phyloP scores from a whole-genome alignment of 2,888 invertebrate genomes.

The Mimas tiliae region DNA sequence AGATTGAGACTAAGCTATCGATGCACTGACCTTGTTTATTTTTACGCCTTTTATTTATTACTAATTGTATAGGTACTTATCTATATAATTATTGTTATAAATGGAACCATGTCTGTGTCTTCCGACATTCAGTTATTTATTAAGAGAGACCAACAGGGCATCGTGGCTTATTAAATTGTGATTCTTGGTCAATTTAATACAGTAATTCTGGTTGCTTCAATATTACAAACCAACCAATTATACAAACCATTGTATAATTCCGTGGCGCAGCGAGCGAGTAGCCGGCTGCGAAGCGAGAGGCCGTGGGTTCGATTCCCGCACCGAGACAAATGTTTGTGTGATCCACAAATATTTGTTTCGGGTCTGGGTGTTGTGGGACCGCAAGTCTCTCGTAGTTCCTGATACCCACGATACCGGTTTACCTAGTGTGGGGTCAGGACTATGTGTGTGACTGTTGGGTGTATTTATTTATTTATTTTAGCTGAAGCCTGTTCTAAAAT shows the following conservation, averaged over 20 bases:
- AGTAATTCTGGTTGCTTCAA: background rate
- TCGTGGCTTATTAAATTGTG: background rate
- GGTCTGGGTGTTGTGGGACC: too few species aligned
- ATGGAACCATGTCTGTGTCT: background rate
- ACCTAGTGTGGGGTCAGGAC: too few species aligned
- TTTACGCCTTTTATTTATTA: slow-evolving; percentile 40
- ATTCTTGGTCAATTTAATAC: background rate
- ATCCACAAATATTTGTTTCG: too few species aligned
- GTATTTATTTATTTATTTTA: too few species aligned
- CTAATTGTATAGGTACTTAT: slow-evolving; percentile 36
- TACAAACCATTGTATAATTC: too few species aligned
- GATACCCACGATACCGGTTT: too few species aligned
- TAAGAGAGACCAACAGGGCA: background rate
- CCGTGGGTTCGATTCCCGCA: too few species aligned
- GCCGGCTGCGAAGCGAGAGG: too few species aligned
- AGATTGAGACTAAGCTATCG: slow-evolving; percentile 14
- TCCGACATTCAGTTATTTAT: background rate
- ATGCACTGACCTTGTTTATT: slow-evolving; percentile 29
- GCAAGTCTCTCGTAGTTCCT: too few species aligned
- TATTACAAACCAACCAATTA: background rate
- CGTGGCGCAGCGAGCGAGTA: too few species aligned
- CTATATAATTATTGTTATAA: background rate
- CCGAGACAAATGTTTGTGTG: too few species aligned
- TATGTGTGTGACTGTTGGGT: too few species aligned
- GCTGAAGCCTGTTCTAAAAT: background rate